A percentile compares a stretch with the other conserved stretches of the same genome.
Conservation (phyloP, 2,113 vertebrate species). For the Fulica atra region DNA sequence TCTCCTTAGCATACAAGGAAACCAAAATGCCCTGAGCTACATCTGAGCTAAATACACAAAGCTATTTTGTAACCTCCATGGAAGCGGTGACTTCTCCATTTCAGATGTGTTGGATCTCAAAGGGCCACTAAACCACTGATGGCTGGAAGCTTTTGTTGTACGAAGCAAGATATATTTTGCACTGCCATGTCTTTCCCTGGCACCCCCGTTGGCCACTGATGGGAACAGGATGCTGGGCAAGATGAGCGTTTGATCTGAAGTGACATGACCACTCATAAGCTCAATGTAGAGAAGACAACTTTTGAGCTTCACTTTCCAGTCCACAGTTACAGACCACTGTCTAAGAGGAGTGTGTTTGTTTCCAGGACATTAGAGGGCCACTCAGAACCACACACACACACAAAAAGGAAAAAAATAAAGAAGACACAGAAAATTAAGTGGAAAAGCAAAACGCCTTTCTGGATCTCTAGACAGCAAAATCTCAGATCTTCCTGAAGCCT, state of each 20-base stretch:
- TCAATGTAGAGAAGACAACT: neutral
- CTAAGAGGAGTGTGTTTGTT: neutral
- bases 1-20: neutral
- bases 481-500: neutral
- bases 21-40: neutral
- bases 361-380: neutral
- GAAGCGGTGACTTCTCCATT: neutral
- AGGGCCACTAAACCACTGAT: neutral
- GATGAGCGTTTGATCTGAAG: neutral
- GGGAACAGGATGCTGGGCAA: neutral
- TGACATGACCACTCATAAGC: neutral
- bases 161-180: neutral
- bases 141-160: neutral
- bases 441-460: neutral
- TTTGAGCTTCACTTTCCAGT: neutral
- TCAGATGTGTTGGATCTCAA: neutral
- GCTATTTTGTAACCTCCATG: neutral
- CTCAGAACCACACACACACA: neutral
- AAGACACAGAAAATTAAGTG: neutral
- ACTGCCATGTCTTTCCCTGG: accelerated
- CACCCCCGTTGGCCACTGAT: accelerated
- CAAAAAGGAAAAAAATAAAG: neutral
- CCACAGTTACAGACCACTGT: neutral
- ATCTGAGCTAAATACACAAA: neutral
- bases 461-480: neutral